Percentiles rank a stretch among this genome's conserved stretches.
Conservation (phyloP, 2,888 invertebrate genomes). For the Marronus borbonicus region DNA sequence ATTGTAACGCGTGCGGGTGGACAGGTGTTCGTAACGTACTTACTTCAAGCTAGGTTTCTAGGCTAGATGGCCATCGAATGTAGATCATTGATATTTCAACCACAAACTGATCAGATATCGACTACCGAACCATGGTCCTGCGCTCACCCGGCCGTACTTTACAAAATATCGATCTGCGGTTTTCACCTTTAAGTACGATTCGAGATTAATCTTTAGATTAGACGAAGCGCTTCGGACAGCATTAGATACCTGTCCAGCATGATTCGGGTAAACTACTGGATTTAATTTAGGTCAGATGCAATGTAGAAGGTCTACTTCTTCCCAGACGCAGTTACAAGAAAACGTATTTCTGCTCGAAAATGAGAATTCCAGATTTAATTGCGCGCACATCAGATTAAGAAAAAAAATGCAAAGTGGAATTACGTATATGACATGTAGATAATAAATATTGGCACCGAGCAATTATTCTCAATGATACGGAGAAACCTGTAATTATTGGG, state of each 20-base stretch:
- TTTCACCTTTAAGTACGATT: slow-evolving; percentile 32
- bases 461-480: slow-evolving; percentile 3
- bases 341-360: too few species aligned
- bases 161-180: slow-evolving; percentile 35
- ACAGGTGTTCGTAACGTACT: slow-evolving; percentile 20
- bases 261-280: slow-evolving; percentile 6
- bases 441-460: slow-evolving; percentile 2
- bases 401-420: slow-evolving; percentile 4
- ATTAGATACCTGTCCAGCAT: slow-evolving; percentile 22
- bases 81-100: slow-evolving; percentile 22
- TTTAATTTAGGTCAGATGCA: slow-evolving; percentile 19
- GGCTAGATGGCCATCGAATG: neutral
- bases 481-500: slow-evolving; percentile 19
- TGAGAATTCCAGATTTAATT: too few species aligned
- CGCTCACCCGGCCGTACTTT: slow-evolving; percentile 20
- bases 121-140: slow-evolving; percentile 22
- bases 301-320: neutral
- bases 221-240: slow-evolving; percentile 1
- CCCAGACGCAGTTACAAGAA: too few species aligned
- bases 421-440: neutral
- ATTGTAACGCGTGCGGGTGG: slow-evolving; percentile 27
- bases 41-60: neutral
- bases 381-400: too few species aligned
- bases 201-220: slow-evolving; percentile 31
- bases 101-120: slow-evolving; percentile 16